Evolutionary conservation across 2,113 vertebrate species (phyloP).

Genomic region (Elachura formosa): DNA sequence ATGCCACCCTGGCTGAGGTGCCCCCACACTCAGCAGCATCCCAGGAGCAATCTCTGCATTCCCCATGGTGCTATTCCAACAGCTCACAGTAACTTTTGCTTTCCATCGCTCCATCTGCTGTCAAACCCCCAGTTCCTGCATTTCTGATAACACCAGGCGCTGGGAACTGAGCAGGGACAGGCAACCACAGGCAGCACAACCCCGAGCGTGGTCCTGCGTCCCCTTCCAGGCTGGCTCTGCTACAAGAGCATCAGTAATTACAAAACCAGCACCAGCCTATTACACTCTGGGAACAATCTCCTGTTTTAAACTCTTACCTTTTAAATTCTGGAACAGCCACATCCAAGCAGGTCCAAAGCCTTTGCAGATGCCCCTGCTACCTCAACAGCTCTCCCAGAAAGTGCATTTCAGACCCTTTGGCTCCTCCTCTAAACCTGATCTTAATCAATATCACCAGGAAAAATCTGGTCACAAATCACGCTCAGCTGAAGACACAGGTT

Average conservation of each 20-base stretch:
- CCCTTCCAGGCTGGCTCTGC: background rate
- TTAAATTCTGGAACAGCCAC: background rate
- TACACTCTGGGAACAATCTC: background rate
- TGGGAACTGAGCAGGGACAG: background rate
- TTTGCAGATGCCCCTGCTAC: background rate
- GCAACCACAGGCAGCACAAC: fast-evolving
- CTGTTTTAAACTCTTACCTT: background rate
- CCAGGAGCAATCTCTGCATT: background rate
- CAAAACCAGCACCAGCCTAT: background rate
- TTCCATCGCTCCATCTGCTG: background rate
- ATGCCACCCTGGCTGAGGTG: background rate
- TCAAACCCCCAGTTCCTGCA: fast-evolving
- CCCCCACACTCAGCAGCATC: background rate
- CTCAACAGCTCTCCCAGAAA: background rate
- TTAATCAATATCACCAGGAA: background rate
- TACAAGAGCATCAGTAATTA: background rate
- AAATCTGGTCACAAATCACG: background rate
- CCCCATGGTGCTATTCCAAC: background rate
- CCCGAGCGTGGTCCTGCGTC: fast-evolving
- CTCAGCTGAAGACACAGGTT: background rate
- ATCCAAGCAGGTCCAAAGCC: background rate
- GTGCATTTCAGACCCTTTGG: background rate
- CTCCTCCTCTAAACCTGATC: background rate
- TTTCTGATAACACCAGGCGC: background rate
- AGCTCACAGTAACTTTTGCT: background rate